Conservation (phyloP, 2,113 vertebrate species). For the Ochotona princeps region DNA sequence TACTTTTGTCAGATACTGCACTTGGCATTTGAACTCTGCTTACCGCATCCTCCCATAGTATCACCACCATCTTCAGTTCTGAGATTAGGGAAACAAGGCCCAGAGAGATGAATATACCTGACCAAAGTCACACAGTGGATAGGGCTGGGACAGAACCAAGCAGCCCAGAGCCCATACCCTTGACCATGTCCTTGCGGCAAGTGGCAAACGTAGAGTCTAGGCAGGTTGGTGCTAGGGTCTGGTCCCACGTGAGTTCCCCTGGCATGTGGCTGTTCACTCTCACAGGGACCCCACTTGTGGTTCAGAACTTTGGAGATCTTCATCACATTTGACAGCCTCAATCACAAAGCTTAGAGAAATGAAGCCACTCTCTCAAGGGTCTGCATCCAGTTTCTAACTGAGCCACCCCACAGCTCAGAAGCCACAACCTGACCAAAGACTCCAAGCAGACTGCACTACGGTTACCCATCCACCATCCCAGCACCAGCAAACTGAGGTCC, state of each 20-base stretch:
- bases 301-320: background rate
- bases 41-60: background rate
- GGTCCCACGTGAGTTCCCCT: fast-evolving
- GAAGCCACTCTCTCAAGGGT: background rate
- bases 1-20: too few relatives aligned
- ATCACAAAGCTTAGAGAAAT: background rate
- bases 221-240: background rate
- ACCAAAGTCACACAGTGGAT: background rate
- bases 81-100: background rate
- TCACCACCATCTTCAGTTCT: background rate
- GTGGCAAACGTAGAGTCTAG: background rate
- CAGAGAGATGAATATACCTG: background rate
- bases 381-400: background rate
- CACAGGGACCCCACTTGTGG: background rate
- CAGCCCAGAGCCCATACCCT: background rate
- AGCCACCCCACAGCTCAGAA: background rate
- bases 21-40: background rate
- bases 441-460: too few relatives aligned
- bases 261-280: fast-evolving
- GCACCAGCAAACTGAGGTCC: background rate
- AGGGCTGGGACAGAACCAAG: background rate
- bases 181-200: too few relatives aligned
- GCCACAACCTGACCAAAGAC: background rate
- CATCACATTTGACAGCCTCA: background rate
- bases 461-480: background rate